These are phyloP conservation scores for Lasioglossum malachurum DNA, from an alignment of 2,888 invertebrate species.

Conservation along the genomic window DNA sequence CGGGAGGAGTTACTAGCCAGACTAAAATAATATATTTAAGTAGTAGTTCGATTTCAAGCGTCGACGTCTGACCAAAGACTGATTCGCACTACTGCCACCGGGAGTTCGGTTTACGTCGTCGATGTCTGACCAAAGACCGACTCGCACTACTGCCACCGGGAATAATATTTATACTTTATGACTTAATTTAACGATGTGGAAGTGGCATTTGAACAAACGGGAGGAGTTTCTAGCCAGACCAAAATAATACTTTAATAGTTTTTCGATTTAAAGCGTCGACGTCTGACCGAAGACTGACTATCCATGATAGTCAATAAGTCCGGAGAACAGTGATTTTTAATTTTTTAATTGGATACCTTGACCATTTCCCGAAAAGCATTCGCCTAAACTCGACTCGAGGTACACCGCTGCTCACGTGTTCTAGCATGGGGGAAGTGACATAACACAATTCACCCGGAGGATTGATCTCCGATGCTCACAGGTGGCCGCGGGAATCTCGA, in stretches of 20 bases:
- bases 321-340: no score
- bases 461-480: not conserved
- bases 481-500: not conserved
- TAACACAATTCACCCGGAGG: not conserved
- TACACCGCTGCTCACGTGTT: not conserved
- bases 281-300: no score
- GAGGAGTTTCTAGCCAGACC: no score
- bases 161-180: no score
- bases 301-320: no score
- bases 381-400: not conserved
- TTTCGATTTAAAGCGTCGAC: no score
- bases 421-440: not conserved
- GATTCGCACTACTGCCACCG: no score
- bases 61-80: not conserved
- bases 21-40: not conserved
- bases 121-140: not conserved
- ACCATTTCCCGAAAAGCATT: not conserved
- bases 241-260: no score
- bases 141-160: not conserved
- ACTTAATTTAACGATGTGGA: no score
- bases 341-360: no score
- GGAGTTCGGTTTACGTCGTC: no score
- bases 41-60: not conserved
- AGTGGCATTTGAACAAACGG: no score
- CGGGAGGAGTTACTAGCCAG: not conserved